Conservation (phyloP, 1,140 invertebrate species). For the Drosophila punjabiensis region DNA sequence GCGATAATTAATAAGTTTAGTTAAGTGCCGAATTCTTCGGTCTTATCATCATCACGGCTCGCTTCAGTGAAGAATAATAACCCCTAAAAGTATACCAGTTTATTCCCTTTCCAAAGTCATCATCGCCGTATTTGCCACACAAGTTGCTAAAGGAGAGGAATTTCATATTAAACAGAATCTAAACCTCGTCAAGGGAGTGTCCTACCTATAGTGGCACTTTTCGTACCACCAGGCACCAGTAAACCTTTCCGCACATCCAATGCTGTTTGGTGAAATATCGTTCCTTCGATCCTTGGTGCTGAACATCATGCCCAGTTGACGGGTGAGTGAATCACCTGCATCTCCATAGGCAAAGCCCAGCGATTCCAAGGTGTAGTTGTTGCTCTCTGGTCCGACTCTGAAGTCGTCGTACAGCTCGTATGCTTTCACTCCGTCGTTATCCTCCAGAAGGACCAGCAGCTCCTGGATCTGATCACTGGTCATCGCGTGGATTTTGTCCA, state of each 20-base stretch:
- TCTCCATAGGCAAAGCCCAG: background rate
- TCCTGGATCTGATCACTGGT: background rate
- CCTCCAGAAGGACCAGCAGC: background rate
- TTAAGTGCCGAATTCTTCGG: background rate
- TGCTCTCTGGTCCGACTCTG: background rate
- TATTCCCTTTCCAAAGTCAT: background rate
- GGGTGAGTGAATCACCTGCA: background rate
- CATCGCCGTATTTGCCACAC: background rate
- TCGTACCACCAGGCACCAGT: background rate
- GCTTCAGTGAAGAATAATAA: background rate
- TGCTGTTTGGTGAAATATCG: background rate
- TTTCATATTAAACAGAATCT: background rate
- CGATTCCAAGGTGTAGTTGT: background rate
- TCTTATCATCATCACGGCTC: background rate
- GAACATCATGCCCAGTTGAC: background rate
- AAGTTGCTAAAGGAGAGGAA: background rate
- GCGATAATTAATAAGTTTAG: background rate
- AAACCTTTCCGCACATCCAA: background rate
- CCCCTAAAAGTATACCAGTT: background rate
- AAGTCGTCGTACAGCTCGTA: background rate
- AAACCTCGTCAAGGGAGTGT: accelerated
- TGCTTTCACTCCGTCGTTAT: background rate
- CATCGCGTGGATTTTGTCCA: background rate
- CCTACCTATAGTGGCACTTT: background rate
- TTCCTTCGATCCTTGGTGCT: background rate